Base-by-base conservation (phyloP, 2,797 vertebrate genomes). In the Garrulus glandarius region DNA sequence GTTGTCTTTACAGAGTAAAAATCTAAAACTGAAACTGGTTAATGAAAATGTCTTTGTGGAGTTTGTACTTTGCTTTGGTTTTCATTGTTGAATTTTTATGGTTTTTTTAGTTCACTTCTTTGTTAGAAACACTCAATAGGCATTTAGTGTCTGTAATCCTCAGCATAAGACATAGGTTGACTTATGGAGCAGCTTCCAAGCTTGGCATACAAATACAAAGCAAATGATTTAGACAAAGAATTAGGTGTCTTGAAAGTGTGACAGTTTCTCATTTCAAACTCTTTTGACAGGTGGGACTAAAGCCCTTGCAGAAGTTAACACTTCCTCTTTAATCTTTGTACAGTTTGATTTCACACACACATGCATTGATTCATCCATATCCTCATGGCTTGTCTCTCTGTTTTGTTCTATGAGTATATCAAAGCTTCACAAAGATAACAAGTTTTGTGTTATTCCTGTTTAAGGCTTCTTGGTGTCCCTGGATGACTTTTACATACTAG, bases 391-490 rank as follows among this genome's bases (percentile, higher is more conserved):
- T 87, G 37, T 55, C 16, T 89, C 21, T 88, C 29, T 70, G 4
- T 59, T 84, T 83, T 92, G 12, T 69, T 75, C 52, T 81, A 0
- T 44, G 60, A 67, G 21, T 27, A 8, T 56, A 26, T 79, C 49
- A 64, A 65, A 83, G 50, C 32, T 49, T 80, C 76, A 53, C 52
- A 84, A 83, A 87, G 39, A 43, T 91, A 95, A 96, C 16, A 39
- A 2, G 27, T 57, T 37, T 68, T 89, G 22, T 86, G 5, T 93
- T 92, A 26, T 82, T 95, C 67, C 84, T 91, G 19, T 93, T 97
- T 32, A 84, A 99, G 99, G 99, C 47, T 98, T 99, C 96, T 97
- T 99, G 91, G 98, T 97, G 95, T 99, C 99, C 81, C 96, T 99
- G 97, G 99, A 99, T 93, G 99, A 99, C 96, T 99, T 99, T 91